Evolutionary conservation across 2,888 invertebrate genomes (phyloP).

Genomic region (Glaucopsyche alexis): DNA sequence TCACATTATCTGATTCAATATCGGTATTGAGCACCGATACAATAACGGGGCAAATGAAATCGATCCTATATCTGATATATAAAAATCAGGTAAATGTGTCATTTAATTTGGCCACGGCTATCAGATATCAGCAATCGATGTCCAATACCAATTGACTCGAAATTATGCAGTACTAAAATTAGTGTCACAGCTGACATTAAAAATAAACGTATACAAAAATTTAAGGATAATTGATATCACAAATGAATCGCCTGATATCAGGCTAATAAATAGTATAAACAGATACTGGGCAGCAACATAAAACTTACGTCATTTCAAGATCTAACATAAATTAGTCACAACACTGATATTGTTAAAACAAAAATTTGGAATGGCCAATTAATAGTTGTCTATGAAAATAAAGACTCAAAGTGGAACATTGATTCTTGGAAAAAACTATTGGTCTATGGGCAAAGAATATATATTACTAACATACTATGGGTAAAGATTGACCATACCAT

Average conservation of each 20-base stretch:
- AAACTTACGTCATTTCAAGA: conserved; percentile 2
- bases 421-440: not conserved
- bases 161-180: conserved; percentile 66
- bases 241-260: conserved; percentile 68
- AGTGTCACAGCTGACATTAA: conserved; percentile 71
- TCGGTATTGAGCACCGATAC: no score
- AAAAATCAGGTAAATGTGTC: no score
- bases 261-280: conserved; percentile 45
- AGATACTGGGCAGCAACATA: conserved; percentile 27
- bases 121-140: no score
- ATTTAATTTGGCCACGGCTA: no score
- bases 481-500: no score
- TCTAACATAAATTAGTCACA: conserved; percentile 24
- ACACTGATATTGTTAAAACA: conserved; percentile 12
- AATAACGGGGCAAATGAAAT: no score
- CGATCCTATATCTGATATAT: no score
- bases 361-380: conserved; percentile 22
- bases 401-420: not conserved
- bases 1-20: no score
- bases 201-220: conserved; percentile 77
- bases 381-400: not conserved
- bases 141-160: conserved; percentile 31
- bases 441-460: no score
- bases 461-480: not conserved
- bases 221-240: conserved; percentile 77